Percentiles rank a stretch among this genome's conserved stretches.
phyloP scores from a whole-genome alignment of 1,140 invertebrate genomes.

The Drosophila persimilis region DNA sequence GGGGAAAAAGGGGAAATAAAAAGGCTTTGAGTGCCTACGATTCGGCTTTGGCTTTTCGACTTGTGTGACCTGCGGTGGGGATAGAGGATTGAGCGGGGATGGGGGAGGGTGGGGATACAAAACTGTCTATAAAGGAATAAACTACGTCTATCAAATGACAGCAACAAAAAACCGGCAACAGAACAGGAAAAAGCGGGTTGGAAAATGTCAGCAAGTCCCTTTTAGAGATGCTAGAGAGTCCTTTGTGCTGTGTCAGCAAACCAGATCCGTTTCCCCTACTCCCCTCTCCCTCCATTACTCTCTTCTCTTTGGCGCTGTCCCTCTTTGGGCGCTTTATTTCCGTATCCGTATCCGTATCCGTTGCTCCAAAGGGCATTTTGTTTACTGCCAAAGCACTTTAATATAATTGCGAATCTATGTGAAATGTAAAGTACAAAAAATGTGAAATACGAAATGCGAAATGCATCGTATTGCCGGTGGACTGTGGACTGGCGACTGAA shows the following conservation, averaged over 20 bases:
- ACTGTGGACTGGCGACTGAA: slow-evolving; percentile 9
- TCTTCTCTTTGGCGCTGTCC: background rate
- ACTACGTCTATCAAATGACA: slow-evolving; percentile 44
- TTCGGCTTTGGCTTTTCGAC: slow-evolving; percentile 26
- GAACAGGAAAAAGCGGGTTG: background rate
- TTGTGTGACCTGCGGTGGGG: slow-evolving; percentile 18
- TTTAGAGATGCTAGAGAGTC: slow-evolving; percentile 20
- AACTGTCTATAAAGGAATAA: slow-evolving; percentile 55
- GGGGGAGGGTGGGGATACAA: slow-evolving; percentile 9
- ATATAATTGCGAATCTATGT: slow-evolving; percentile 63
- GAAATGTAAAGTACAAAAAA: slow-evolving; percentile 15
- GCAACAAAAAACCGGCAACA: background rate
- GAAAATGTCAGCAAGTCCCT: slow-evolving; percentile 24
- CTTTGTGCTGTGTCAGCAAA: slow-evolving; percentile 46
- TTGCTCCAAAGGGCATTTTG: slow-evolving; percentile 39
- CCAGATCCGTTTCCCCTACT: slow-evolving; percentile 17
- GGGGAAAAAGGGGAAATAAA: slow-evolving; percentile 8
- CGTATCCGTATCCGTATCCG: slow-evolving; percentile 33
- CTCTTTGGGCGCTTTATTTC: slow-evolving; percentile 44
- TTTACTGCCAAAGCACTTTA: slow-evolving; percentile 51
- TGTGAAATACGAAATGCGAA: slow-evolving; percentile 43
- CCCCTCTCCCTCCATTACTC: too few relatives aligned
- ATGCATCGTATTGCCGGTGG: slow-evolving; percentile 29
- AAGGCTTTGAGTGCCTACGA: slow-evolving; percentile 1
- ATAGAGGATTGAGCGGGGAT: too few relatives aligned